Evolutionary conservation across 2,113 vertebrate species (phyloP), one percentile per base, ranked within the genome.

Genomic region (Alethe diademata): DNA sequence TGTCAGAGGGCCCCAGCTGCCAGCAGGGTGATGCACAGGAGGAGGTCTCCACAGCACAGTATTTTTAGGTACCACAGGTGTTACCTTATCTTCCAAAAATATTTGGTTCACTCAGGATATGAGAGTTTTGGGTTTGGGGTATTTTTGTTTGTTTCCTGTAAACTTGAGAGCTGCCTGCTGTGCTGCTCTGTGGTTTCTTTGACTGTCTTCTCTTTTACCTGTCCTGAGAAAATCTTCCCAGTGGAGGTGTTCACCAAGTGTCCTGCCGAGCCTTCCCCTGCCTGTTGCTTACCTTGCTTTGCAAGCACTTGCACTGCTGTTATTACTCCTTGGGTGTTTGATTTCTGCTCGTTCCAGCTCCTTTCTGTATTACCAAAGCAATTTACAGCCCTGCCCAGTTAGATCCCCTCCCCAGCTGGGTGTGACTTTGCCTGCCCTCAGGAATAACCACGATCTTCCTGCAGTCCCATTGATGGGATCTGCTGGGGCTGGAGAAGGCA

Each of bases 221-320:
- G 28, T 48, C 29, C 58, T 25, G 50, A 83, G 58, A 45, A 78
- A 35, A 82, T 9, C 60, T 69, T 9, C 60, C 69, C 3, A 47
- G 2, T 1, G 4, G 40, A 40, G 47, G 12, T 1, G 1, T 50
- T 76, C 12, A 11, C 58, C 48, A 43, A 47, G 16, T 16, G 36
- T 48, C 62, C 71, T 67, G 57, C 48, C 0, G 0, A 76, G n/a
- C 42, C 56, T 78, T 70, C 25, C 53, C 15, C 29, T 47, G 42
- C 58, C 50, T 36, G 19, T 35, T 54, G 14, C 56, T 69, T 20
- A 19, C 58, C 57, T 64, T 38, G 28, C 38, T 2, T 2, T 60
- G 57, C 6, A 50, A 17, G 14, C 35, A 5, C 43, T 58, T 33
- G 54, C 42, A 3, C 67, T 56, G 33, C 67, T 72, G 20, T 61